phyloP scores from a whole-genome alignment of 2,888 invertebrate genomes.

The Drosophila dives region DNA sequence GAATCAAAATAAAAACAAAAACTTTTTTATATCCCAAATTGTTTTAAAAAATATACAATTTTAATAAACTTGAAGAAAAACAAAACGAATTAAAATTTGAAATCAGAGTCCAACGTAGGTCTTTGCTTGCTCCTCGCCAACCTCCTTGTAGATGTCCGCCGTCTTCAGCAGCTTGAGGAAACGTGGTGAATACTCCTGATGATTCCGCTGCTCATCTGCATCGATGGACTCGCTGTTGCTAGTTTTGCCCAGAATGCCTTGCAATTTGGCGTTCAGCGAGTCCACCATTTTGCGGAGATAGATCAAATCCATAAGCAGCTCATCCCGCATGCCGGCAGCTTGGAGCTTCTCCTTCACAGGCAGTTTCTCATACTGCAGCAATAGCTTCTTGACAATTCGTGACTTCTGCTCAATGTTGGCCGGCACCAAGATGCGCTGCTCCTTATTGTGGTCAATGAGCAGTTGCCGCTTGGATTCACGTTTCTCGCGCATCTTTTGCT shows the following conservation, averaged over 20 bases:
- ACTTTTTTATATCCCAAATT: no score
- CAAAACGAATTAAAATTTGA: background rate
- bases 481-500: conserved; percentile 70
- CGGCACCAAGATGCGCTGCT: conserved; percentile 58
- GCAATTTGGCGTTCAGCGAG: conserved; percentile 37
- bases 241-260: conserved; percentile 31
- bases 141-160: conserved; percentile 67
- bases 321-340: conserved; percentile 64
- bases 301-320: conserved; percentile 73
- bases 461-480: conserved; percentile 49
- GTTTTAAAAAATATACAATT: background rate
- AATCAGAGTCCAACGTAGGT: conserved; percentile 40
- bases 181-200: conserved; percentile 58
- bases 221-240: conserved; percentile 6
- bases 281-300: conserved; percentile 67
- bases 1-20: no score
- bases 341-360: conserved; percentile 74
- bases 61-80: conserved; percentile 1
- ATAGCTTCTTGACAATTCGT: conserved; percentile 80
- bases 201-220: conserved; percentile 22
- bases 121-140: conserved; percentile 50
- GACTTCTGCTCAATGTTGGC: conserved; percentile 73
- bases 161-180: conserved; percentile 78
- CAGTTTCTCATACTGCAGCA: conserved; percentile 80
- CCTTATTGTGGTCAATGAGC: conserved; percentile 43